Evolutionary conservation across 2,113 vertebrate species (phyloP).

Genomic region (Maccullochella peelii): DNA sequence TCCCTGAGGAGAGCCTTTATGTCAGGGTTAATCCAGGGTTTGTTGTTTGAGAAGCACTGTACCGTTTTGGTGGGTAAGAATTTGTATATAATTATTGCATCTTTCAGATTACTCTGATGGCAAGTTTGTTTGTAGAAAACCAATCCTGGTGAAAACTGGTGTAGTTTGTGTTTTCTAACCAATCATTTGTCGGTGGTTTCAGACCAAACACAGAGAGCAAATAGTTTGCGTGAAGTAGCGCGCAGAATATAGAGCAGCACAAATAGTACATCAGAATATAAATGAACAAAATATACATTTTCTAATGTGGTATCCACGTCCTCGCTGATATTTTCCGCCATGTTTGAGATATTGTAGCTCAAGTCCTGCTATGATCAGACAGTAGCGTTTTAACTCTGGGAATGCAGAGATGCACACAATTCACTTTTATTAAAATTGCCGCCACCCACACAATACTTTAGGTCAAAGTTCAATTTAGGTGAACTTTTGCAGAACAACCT

Average conservation of each 20-base stretch:
- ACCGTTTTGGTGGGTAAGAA: too few relatives aligned
- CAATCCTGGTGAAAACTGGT: not conserved
- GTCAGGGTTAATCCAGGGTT: too few relatives aligned
- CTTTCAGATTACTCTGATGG: not conserved
- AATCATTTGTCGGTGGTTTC: not conserved
- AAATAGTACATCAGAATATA: too few relatives aligned
- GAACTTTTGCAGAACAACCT: too few relatives aligned
- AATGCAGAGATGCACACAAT: not conserved
- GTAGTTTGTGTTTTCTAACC: not conserved
- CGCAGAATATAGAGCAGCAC: too few relatives aligned
- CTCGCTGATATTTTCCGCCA: not conserved
- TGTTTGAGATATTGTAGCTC: not conserved
- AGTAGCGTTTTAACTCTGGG: not conserved
- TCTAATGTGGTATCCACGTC: too few relatives aligned
- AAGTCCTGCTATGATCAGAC: not conserved
- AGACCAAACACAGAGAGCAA: not conserved
- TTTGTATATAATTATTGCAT: not conserved
- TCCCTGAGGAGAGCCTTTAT: too few relatives aligned
- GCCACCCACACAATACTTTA: not conserved
- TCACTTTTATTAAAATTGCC: not conserved
- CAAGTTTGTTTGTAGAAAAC: not conserved
- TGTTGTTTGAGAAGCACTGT: too few relatives aligned
- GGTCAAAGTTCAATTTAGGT: not conserved
- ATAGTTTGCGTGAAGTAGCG: not conserved
- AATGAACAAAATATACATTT: too few relatives aligned